Percentiles rank a stretch among this genome's conserved stretches.
phyloP scores from a whole-genome alignment of 2,113 vertebrate genomes.

The Chionodraco myersi region DNA sequence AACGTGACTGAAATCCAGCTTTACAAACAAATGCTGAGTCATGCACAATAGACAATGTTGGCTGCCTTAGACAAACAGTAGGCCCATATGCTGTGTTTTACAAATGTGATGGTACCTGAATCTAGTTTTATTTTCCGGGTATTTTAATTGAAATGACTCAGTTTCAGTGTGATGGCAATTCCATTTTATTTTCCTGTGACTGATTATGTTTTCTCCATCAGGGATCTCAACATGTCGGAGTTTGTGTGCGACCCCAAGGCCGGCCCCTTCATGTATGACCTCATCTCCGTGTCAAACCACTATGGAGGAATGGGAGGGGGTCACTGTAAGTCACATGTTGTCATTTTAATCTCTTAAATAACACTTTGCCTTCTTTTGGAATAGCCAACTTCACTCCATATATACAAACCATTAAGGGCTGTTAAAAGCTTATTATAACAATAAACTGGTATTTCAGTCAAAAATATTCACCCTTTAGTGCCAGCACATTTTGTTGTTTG shows the following conservation, averaged over 20 bases:
- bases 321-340: conserved; percentile 88
- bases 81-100: background rate
- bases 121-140: background rate
- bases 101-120: background rate
- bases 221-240: conserved; percentile 95
- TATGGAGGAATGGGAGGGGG: conserved; percentile 98
- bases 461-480: background rate
- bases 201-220: conserved; percentile 64
- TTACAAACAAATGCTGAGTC: conserved; percentile 13
- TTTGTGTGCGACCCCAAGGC: conserved; percentile 93
- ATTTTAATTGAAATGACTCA: background rate
- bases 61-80: background rate
- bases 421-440: too few species aligned
- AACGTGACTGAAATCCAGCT: background rate
- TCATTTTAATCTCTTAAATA: background rate
- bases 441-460: too few species aligned
- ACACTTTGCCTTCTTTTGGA: background rate
- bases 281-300: conserved; percentile 96
- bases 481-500: background rate
- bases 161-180: background rate
- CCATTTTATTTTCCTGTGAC: background rate
- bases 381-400: background rate
- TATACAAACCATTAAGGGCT: too few species aligned
- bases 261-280: conserved; percentile 91
- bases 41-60: conserved; percentile 10